A percentile compares a stretch with the other conserved stretches of the same genome.
Conservation (phyloP, 2,113 vertebrate genomes). For the Clarias macrocephalus region DNA sequence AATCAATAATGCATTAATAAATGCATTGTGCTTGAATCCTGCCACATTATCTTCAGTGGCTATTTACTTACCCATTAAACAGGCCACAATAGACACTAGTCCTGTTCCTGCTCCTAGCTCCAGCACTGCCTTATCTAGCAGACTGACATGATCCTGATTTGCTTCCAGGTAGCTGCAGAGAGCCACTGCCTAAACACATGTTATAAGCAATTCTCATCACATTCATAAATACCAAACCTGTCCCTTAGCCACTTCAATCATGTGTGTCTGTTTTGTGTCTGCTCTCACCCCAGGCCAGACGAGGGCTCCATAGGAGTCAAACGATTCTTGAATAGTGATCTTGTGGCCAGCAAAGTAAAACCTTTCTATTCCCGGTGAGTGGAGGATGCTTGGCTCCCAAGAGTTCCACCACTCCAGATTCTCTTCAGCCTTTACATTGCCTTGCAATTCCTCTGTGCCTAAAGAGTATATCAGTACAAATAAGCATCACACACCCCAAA, state of each 20-base stretch:
- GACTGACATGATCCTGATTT: constrained; percentile 79
- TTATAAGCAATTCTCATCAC: background rate
- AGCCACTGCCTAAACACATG: constrained; percentile 76
- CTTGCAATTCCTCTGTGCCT: constrained; percentile 47
- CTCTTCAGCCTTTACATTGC: constrained; percentile 52
- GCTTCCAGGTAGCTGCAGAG: constrained; percentile 89
- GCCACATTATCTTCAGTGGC: background rate
- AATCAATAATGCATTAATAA: too few relatives aligned
- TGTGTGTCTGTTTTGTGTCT: background rate
- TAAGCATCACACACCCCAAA: background rate
- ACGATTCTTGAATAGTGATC: constrained; percentile 70
- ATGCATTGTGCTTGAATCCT: background rate
- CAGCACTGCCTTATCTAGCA: constrained; percentile 85
- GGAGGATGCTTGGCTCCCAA: constrained; percentile 64
- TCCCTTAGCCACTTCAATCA: background rate
- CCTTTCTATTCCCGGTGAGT: constrained; percentile 58
- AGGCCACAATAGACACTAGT: constrained; percentile 70
- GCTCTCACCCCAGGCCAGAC: constrained; percentile 71
- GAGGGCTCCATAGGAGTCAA: constrained; percentile 70
- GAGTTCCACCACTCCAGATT: constrained; percentile 53
- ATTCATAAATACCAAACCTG: background rate
- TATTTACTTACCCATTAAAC: constrained; percentile 68
- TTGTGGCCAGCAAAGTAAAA: constrained; percentile 68
- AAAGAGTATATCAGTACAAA: background rate
- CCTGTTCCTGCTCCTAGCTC: constrained; percentile 94